phyloP scores from a whole-genome alignment of 92 coral and sea anemone species.

The Micromussa lordhowensis region DNA sequence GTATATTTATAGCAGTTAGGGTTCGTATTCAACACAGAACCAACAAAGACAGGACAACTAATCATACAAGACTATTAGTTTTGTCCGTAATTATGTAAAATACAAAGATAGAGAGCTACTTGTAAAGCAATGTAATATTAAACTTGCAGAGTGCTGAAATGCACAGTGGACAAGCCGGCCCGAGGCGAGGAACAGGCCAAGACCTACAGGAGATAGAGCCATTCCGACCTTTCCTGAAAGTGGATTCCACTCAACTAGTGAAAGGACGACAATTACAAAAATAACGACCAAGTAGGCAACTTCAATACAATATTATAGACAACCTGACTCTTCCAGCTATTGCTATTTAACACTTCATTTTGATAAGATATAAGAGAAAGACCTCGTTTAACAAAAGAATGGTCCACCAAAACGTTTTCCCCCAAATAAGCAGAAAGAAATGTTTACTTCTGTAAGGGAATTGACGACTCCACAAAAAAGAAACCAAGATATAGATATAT shows the following conservation, averaged over 20 bases:
- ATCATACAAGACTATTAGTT: conserved; percentile 41
- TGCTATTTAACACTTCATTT: background rate
- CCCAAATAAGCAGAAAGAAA: background rate
- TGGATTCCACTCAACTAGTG: conserved; percentile 22
- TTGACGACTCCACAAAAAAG: no score
- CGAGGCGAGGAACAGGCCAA: background rate
- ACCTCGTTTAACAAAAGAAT: no score
- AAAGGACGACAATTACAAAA: background rate
- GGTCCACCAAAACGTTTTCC: no score
- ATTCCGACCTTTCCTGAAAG: background rate
- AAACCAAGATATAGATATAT: no score
- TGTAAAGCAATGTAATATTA: conserved; percentile 31
- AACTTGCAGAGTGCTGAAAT: conserved; percentile 32
- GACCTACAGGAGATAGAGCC: conserved; percentile 27
- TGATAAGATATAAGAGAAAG: no score
- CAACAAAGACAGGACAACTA: conserved; percentile 42
- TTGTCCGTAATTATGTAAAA: conserved; percentile 45
- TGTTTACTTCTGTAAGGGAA: no score
- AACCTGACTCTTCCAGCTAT: background rate
- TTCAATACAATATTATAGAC: background rate
- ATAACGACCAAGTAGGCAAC: background rate
- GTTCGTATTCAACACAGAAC: conserved; percentile 53
- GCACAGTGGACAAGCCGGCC: conserved; percentile 24
- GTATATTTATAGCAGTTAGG: conserved; percentile 51
- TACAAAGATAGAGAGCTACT: conserved; percentile 44